Percentiles rank a stretch among this genome's conserved stretches.
These are phyloP conservation scores for Strigamia transsilvanica DNA, from an alignment of 2,888 invertebrate genomes.

Conservation along the genomic window DNA sequence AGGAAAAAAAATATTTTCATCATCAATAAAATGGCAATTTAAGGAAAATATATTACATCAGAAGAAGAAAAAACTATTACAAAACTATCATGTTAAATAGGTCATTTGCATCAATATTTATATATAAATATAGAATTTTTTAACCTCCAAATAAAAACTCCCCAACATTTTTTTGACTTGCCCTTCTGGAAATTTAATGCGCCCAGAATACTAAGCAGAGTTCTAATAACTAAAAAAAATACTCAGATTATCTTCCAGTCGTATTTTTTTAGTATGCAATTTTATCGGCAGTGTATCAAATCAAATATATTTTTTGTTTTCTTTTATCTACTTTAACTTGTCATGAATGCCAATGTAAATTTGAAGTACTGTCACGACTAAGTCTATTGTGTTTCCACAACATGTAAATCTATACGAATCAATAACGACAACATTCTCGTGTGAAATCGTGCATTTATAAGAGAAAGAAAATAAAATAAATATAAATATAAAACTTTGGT, in stretches of 20 bases:
- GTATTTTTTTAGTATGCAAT: neutral
- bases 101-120: slow-evolving; percentile 9
- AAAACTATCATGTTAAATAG: slow-evolving; percentile 15
- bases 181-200: slow-evolving; percentile 5
- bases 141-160: neutral
- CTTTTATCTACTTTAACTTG: neutral
- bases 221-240: neutral
- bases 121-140: neutral
- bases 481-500: neutral
- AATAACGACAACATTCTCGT: slow-evolving; percentile 7
- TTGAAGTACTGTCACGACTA: slow-evolving; percentile 7
- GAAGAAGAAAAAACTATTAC: neutral
- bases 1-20: neutral
- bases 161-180: neutral
- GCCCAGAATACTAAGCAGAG: slow-evolving; percentile 6
- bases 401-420: slow-evolving; percentile 21
- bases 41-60: neutral
- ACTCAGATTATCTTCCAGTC: neutral
- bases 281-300: neutral
- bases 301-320: neutral
- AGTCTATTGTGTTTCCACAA: slow-evolving; percentile 3
- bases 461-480: neutral
- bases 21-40: slow-evolving; percentile 10
- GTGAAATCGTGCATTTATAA: slow-evolving; percentile 31
- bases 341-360: slow-evolving; percentile 39